A percentile compares a stretch with the other conserved stretches of the same genome.
These are phyloP conservation scores for Pristionchus arcanus DNA, from an alignment of 2,888 invertebrate genomes.

Conservation along the genomic window DNA sequence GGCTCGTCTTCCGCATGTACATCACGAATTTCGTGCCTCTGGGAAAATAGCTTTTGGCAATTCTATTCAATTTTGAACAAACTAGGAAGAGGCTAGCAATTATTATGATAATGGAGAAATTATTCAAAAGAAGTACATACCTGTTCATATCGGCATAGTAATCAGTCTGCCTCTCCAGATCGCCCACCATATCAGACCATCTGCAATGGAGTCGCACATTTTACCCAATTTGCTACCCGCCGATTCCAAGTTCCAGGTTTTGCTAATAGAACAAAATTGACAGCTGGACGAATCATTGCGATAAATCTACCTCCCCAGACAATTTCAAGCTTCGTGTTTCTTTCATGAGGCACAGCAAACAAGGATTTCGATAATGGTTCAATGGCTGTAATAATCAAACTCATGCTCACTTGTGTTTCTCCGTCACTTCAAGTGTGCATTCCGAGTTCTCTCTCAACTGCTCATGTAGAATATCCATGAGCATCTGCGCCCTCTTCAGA, in stretches of 20 bases:
- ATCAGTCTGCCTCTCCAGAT: slow-evolving; percentile 50
- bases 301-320: not conserved
- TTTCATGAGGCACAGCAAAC: not conserved
- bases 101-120: not conserved
- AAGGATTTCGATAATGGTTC: not conserved
- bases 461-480: slow-evolving; percentile 39
- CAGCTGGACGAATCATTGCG: too few species aligned
- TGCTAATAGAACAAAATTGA: not conserved
- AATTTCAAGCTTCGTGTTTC: not conserved
- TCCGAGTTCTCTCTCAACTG: slow-evolving; percentile 50
- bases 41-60: not conserved
- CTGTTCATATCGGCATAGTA: slow-evolving; percentile 31
- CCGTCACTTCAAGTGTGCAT: slow-evolving; percentile 38
- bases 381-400: not conserved
- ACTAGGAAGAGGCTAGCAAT: too few species aligned
- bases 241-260: not conserved
- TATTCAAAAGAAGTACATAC: not conserved
- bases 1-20: slow-evolving; percentile 56
- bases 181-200: slow-evolving; percentile 50
- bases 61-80: not conserved
- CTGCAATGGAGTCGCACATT: not conserved
- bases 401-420: slow-evolving; percentile 29
- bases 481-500: slow-evolving; percentile 48
- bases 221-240: not conserved
- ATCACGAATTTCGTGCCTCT: slow-evolving; percentile 40